These are phyloP conservation scores for Centropristis striata DNA, from an alignment of 2,113 vertebrate genomes.

Conservation along the genomic window DNA sequence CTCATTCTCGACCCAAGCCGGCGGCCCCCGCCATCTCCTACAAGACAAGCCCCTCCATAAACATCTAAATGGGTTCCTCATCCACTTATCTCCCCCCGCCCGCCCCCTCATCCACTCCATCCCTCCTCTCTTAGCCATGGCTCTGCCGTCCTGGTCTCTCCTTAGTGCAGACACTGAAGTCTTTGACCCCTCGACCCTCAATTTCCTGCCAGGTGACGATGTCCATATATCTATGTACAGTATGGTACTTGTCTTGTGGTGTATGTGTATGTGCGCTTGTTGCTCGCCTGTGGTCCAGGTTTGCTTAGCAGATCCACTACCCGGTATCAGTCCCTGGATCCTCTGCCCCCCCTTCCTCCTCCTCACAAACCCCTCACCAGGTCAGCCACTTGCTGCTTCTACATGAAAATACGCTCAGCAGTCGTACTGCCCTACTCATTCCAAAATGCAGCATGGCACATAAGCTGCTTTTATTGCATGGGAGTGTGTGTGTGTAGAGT, in stretches of 20 bases:
- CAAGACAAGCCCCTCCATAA: conserved; percentile 85
- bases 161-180: conserved; percentile 71
- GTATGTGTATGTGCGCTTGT: conserved; percentile 80
- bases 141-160: conserved; percentile 65
- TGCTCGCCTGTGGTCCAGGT: conserved; percentile 86
- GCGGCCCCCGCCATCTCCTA: conserved; percentile 88
- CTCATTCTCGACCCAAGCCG: conserved; percentile 72
- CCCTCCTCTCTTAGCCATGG: conserved; percentile 66
- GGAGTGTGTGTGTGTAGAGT: conserved; percentile 74
- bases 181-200: conserved; percentile 61
- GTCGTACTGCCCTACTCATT: conserved; percentile 76
- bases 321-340: conserved; percentile 59
- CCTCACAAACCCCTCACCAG: conserved; percentile 11
- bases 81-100: conserved; percentile 59
- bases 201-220: conserved; percentile 76
- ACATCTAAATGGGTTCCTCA: conserved; percentile 37
- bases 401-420: conserved; percentile 74
- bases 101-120: conserved; percentile 28
- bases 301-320: conserved; percentile 77
- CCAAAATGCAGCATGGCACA: conserved; percentile 81
- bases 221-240: conserved; percentile 87
- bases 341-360: background rate
- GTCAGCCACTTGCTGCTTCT: conserved; percentile 72
- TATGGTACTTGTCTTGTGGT: conserved; percentile 84
- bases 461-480: conserved; percentile 83